These are phyloP conservation scores for Macrosteles quadrilineatus DNA, from an alignment of 1,140 invertebrate genomes.

Conservation along the genomic window DNA sequence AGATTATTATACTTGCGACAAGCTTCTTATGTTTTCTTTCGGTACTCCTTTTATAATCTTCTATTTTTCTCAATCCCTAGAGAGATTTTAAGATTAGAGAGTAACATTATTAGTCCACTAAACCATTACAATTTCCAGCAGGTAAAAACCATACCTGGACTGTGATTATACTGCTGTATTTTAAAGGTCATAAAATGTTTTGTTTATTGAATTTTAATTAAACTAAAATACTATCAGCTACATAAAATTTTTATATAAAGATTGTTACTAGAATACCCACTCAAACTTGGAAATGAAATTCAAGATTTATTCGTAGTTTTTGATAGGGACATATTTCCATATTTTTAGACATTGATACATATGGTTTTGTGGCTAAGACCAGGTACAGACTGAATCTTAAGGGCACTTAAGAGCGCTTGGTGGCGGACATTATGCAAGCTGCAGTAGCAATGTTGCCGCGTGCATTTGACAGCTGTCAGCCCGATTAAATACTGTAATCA, in stretches of 20 bases:
- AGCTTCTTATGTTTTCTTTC: neutral
- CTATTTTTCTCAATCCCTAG: neutral
- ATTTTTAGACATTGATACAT: too few relatives aligned
- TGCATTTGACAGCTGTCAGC: too few relatives aligned
- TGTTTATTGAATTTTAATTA: neutral
- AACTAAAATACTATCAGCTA: neutral
- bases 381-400: too few relatives aligned
- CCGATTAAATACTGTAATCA: too few relatives aligned
- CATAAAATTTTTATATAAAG: neutral
- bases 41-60: neutral
- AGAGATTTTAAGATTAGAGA: neutral
- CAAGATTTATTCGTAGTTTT: too few relatives aligned
- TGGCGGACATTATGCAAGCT: too few relatives aligned
- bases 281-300: too few relatives aligned
- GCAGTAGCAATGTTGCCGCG: too few relatives aligned
- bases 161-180: neutral
- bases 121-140: neutral
- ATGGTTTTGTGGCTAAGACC: too few relatives aligned
- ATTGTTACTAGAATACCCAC: too few relatives aligned
- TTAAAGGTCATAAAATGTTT: neutral
- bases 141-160: neutral
- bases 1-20: neutral
- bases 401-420: too few relatives aligned
- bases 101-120: neutral
- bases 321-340: too few relatives aligned